Evolutionary conservation across 2,888 invertebrate genomes (phyloP).

Genomic region (Heteromyza rotundicornis): DNA sequence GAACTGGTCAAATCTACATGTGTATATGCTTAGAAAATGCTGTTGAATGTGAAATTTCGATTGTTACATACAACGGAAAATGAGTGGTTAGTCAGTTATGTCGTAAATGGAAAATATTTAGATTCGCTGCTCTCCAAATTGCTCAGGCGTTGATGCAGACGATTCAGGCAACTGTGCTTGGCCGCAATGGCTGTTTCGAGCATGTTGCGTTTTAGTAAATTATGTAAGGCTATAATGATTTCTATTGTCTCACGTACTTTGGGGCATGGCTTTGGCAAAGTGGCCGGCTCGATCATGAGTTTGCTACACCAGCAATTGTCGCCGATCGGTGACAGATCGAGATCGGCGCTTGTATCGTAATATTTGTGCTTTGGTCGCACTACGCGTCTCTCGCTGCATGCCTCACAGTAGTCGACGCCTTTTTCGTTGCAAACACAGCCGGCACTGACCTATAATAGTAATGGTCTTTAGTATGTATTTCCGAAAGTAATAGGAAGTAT

Average conservation of each 20-base stretch:
- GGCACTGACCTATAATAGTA: conserved; percentile 43
- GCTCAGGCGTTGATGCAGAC: conserved; percentile 44
- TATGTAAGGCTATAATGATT: conserved; percentile 48
- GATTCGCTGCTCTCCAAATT: conserved; percentile 20
- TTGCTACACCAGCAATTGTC: conserved; percentile 60
- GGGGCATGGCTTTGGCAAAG: conserved; percentile 49
- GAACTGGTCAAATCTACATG: too few relatives aligned
- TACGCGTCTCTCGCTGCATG: conserved; percentile 38
- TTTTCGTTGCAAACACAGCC: conserved; percentile 54
- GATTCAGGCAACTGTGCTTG: conserved; percentile 42
- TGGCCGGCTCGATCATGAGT: conserved; percentile 58
- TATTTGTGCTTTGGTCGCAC: conserved; percentile 45
- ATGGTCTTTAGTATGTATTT: not conserved
- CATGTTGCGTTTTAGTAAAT: conserved; percentile 47
- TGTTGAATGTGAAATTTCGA: too few relatives aligned
- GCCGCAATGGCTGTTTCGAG: conserved; percentile 45
- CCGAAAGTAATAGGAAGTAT: not conserved
- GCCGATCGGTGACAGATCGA: conserved; percentile 51
- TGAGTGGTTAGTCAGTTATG: conserved; percentile 10
- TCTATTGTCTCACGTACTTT: conserved; percentile 56
- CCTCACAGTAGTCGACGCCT: conserved; percentile 49
- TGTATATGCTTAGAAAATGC: too few relatives aligned
- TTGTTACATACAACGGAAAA: too few relatives aligned
- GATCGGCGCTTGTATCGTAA: conserved; percentile 33
- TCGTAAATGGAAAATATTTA: conserved; percentile 18